A percentile compares a stretch with the other conserved stretches of the same genome.
These are phyloP conservation scores for Synanthedon myopaeformis DNA, from an alignment of 2,888 invertebrate species.

Conservation along the genomic window DNA sequence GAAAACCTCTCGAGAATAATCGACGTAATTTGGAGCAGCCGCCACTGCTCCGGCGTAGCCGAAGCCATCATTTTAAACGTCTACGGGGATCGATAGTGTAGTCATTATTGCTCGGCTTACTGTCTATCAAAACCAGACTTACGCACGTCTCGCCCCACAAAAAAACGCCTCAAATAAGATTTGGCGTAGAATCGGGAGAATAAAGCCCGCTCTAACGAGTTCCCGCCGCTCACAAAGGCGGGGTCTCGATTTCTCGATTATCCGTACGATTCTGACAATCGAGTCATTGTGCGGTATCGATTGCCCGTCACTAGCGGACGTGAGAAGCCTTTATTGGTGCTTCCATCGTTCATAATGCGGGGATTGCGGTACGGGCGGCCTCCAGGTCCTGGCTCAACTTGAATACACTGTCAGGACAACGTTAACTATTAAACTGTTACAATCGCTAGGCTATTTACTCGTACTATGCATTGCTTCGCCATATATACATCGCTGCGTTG, in stretches of 20 bases:
- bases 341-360: not conserved
- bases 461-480: too few species aligned
- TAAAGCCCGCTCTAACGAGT: conserved; percentile 29
- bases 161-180: conserved; percentile 19
- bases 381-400: not conserved
- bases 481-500: too few species aligned
- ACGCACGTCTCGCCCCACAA: conserved; percentile 13
- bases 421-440: not conserved
- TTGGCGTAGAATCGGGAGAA: conserved; percentile 14
- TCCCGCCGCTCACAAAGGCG: conserved; percentile 11
- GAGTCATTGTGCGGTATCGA: conserved; percentile 31
- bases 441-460: too few species aligned
- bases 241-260: conserved; percentile 2
- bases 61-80: not conserved
- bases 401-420: not conserved
- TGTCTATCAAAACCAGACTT: conserved; percentile 47
- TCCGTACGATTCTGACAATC: conserved; percentile 12
- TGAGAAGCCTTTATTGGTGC: not conserved
- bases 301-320: conserved; percentile 6
- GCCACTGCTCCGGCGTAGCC: too few species aligned
- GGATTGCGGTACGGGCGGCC: not conserved
- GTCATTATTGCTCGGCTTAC: conserved; percentile 39
- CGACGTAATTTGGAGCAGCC: too few species aligned
- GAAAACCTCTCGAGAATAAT: too few species aligned
- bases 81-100: conserved; percentile 1